Base-by-base conservation (phyloP, 1,140 invertebrate genomes). In the Microplitis mediator region DNA sequence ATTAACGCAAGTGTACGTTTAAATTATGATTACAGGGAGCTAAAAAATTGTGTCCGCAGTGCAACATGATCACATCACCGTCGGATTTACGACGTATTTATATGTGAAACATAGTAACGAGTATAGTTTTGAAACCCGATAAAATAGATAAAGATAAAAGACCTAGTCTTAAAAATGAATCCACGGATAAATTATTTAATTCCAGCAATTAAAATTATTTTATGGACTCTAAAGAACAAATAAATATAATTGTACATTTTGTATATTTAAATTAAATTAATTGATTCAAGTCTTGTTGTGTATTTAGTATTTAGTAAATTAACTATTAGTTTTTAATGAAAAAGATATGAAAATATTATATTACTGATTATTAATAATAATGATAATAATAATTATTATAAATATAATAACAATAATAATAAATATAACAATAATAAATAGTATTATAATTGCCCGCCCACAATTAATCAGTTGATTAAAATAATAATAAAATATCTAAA, bases 31-130 rank as follows among this genome's bases (percentile, higher is more conserved):
- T 88, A 14, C 86, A 93, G 91, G 93, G 94, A 36, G 93, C 94
- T 0, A 97, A 97, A 88, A 97, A 97, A 81, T 89, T 97, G 31
- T 98, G 96, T 86, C 96, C 96, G 0, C 96, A 97, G 82, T 97
- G 96, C 85, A 97, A 97, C 88, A 95, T 95, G 87, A 97, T 97
- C 76, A 97, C 96, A 45, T 95, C 95, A 3, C 92, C 95, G 16
- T 89, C 92, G 73, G 95, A 97, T 88, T 87, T 98, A 65, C 89
- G 96, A 74, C 90, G 93, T 78, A 96, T 98, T 83, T 97, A 95
- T 85, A 92, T 97, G 90, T 97, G 90, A 92, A 62, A 71, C 45
- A 83, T 76, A 75, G 72, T 62, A 45, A 73, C 74, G 65, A 23
- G 32, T 61, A 60, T 39, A 32, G 36, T 64, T 36, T 66, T 72